These are phyloP conservation scores for Yoshiicerus persimilis DNA, from an alignment of 1,140 invertebrate species.

Conservation along the genomic window DNA sequence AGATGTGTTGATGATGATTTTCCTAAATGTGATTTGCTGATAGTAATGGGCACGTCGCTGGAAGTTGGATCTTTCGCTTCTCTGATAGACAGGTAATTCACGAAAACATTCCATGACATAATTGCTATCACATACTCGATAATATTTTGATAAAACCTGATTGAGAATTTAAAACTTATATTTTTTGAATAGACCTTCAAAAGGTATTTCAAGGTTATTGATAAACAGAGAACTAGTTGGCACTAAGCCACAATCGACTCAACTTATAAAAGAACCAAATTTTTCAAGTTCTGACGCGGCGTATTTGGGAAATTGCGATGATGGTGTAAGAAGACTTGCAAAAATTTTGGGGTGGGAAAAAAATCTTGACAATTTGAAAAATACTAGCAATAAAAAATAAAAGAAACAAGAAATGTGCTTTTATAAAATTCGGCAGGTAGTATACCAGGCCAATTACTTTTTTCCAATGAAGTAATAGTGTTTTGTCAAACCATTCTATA, in stretches of 20 bases:
- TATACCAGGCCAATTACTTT: no score
- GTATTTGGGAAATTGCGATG: constrained; percentile 83
- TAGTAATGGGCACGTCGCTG: constrained; percentile 93
- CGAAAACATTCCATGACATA: no score
- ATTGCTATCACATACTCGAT: background rate
- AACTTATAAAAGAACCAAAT: constrained; percentile 50
- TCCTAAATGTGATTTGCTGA: constrained; percentile 81
- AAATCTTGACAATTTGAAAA: constrained; percentile 30
- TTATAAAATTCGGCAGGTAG: no score
- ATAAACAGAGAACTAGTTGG: constrained; percentile 82
- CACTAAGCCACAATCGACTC: constrained; percentile 49
- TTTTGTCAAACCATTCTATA: no score
- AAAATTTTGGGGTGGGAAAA: constrained; percentile 77
- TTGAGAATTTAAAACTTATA: background rate
- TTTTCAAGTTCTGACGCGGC: constrained; percentile 73
- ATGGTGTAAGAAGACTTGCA: constrained; percentile 74
- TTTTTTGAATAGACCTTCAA: constrained; percentile 64
- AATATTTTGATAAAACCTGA: background rate
- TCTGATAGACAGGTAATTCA: constrained; percentile 70
- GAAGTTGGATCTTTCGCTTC: constrained; percentile 93
- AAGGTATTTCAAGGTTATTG: constrained; percentile 73
- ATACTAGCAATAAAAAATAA: no score
- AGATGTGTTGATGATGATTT: constrained; percentile 71
- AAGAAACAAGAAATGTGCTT: no score
- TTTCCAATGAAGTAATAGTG: no score